Percentiles rank a stretch among this genome's conserved stretches.
Conservation (phyloP, 2,113 vertebrate species). For the Xyrauchen texanus region DNA sequence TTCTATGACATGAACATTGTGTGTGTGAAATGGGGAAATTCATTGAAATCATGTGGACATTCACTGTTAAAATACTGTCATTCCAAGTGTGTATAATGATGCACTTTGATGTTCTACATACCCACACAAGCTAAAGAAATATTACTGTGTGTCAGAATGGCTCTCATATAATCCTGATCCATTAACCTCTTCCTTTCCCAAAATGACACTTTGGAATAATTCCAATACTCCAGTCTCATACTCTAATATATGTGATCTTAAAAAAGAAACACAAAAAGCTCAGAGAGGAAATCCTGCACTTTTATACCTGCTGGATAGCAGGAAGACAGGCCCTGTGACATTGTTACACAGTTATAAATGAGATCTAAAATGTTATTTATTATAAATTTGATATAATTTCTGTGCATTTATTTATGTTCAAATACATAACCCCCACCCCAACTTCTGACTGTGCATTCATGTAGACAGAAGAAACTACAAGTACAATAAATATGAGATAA, state of each 20-base stretch:
- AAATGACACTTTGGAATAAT: conserved; percentile 42
- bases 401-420: no score
- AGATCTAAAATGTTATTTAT: no score
- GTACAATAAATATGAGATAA: no score
- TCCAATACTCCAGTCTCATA: neutral
- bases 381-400: no score
- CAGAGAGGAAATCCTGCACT: neutral
- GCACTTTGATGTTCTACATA: conserved; percentile 17
- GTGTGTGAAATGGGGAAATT: conserved; percentile 36
- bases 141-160: conserved; percentile 11
- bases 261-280: neutral
- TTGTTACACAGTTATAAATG: neutral
- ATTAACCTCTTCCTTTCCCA: conserved; percentile 12
- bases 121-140: conserved; percentile 4
- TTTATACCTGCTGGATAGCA: neutral
- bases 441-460: no score
- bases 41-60: conserved; percentile 25
- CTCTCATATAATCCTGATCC: conserved; percentile 34
- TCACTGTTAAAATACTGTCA: conserved; percentile 22
- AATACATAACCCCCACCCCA: no score
- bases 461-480: no score
- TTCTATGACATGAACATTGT: conserved; percentile 39
- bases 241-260: neutral
- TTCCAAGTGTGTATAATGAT: conserved; percentile 16
- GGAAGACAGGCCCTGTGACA: neutral